These are phyloP conservation scores for Atlantisia rogersi DNA, from an alignment of 2,113 vertebrate genomes.

Conservation along the genomic window DNA sequence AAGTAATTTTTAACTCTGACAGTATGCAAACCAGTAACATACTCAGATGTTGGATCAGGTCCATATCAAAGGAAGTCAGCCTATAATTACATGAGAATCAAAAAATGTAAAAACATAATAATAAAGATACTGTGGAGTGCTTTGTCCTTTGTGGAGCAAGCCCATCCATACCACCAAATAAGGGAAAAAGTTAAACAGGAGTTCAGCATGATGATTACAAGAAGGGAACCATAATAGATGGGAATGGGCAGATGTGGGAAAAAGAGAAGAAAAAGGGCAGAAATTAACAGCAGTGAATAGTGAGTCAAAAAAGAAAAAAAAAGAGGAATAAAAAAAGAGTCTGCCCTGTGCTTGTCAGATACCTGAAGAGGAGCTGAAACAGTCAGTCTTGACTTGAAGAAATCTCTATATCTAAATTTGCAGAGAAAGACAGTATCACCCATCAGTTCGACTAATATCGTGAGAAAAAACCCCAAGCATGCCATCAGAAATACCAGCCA, in stretches of 20 bases:
- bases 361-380: not conserved
- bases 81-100: slow-evolving; percentile 13
- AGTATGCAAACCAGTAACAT: slow-evolving; percentile 8
- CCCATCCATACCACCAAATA: slow-evolving; percentile 16
- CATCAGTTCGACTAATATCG: not conserved
- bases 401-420: not conserved
- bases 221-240: not conserved
- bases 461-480: not conserved
- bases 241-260: not conserved
- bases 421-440: not conserved
- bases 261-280: not conserved
- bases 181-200: not conserved
- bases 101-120: slow-evolving; percentile 3
- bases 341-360: not conserved
- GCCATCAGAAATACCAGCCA: not conserved
- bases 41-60: not conserved
- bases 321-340: not conserved
- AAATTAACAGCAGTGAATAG: not conserved
- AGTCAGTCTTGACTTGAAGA: not conserved
- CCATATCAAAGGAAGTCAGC: slow-evolving; percentile 26
- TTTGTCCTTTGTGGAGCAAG: not conserved
- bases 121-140: not conserved
- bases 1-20: not conserved
- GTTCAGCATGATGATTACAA: not conserved
- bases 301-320: not conserved